Base-by-base conservation (phyloP, 2,797 vertebrate species). In the Lophius americanus region DNA sequence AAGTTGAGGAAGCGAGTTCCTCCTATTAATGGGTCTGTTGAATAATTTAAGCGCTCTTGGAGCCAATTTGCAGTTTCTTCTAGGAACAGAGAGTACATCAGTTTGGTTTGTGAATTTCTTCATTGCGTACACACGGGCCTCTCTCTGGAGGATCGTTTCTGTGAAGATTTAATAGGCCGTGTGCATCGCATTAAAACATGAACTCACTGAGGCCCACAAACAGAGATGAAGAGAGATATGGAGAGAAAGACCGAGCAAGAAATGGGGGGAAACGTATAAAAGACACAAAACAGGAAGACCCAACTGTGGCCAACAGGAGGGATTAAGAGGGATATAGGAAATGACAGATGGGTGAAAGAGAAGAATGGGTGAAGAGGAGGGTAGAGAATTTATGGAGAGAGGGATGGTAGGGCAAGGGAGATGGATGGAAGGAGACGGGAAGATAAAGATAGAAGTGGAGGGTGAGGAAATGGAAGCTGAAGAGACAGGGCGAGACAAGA, bases 101-200 rank as follows among this genome's bases (percentile, higher is more conserved):
- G 61, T 60, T 72, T 7, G 7, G 0, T 58, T 51, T 62, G 46
- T 52, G 53, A 69, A 53, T 55, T 8, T 68, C 43, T 64, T 43
- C 70, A 11, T 70, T 79, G 75, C 64, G 74, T 54, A 64, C 67
- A 72, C 56, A 13, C 55, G 2, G 7, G 14, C 13, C 56, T 71
- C 48, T 9, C 64, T 66, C 75, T 39, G 52, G 65, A 73, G 78
- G 50, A 35, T n/a, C 23, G 6, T 7, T 32, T 3, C 46, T 47
- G 51, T 80, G 60, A 44, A 68, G 43, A 39, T 62, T 58, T 78
- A 39, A 68, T 68, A 50, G 41, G 58, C 55, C 0, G 14, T 65
- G 12, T 60, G 68, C 72, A 23, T 36, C 41, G 73, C 39, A 75
- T 82, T 77, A 49, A 76, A 75, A 75, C 36, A 44, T 57, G 57